Percentiles rank a stretch among this genome's conserved stretches.
Conservation (phyloP, 2,113 vertebrate species). For the Nibea albiflora region DNA sequence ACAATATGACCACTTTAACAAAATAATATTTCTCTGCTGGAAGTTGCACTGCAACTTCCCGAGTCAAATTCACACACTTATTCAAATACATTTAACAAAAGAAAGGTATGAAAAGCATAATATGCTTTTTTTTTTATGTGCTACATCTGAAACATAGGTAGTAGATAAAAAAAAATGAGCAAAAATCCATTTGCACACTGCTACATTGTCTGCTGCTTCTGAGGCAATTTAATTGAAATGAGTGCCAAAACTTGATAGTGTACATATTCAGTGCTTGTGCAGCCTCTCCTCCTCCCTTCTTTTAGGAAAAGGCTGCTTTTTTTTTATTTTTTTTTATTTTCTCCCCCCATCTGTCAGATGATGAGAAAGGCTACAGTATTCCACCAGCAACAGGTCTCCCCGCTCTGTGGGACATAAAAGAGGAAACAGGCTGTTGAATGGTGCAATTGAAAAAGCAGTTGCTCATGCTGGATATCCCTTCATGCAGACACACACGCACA, state of each 20-base stretch:
- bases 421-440: constrained; percentile 66
- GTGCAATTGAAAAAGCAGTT: constrained; percentile 63
- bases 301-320: constrained; percentile 80
- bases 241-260: constrained; percentile 96
- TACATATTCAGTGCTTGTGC: constrained; percentile 94
- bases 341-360: constrained; percentile 83
- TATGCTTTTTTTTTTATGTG: constrained; percentile 89
- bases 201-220: constrained; percentile 98
- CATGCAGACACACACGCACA: constrained; percentile 2
- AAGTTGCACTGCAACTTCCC: constrained; percentile 90
- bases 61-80: constrained; percentile 83
- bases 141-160: constrained; percentile 98
- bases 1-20: constrained; percentile 67
- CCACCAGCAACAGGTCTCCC: constrained; percentile 85
- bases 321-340: constrained; percentile 58
- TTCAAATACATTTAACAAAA: constrained; percentile 70
- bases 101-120: constrained; percentile 75
- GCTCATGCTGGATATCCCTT: constrained; percentile 24
- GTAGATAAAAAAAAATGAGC: constrained; percentile 86
- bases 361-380: constrained; percentile 78
- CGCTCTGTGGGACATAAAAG: constrained; percentile 81
- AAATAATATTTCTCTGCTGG: constrained; percentile 74
- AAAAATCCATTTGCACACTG: constrained; percentile 96
- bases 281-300: constrained; percentile 82
- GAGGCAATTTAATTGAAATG: constrained; percentile 91